Conservation (phyloP, 2,113 vertebrate species). For the Prionailurus bengalensis region DNA sequence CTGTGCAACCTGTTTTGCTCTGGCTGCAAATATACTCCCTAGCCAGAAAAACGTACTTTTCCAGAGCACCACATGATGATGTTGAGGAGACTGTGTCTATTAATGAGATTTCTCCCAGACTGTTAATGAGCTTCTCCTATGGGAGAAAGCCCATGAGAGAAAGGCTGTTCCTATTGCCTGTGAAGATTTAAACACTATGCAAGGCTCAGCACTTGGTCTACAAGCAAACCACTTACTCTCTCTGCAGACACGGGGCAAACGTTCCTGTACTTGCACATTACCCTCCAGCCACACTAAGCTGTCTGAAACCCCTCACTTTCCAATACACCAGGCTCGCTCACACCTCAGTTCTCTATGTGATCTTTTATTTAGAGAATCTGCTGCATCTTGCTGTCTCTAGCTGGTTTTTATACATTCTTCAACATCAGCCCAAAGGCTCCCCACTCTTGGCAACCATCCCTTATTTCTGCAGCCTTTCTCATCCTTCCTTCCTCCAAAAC, state of each 20-base stretch:
- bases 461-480: background rate
- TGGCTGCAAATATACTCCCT: background rate
- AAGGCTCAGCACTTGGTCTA: slow-evolving; percentile 1
- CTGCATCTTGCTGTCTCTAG: background rate
- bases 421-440: background rate
- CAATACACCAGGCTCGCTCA: background rate
- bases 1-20: background rate
- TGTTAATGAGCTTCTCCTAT: background rate
- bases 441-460: background rate
- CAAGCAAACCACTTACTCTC: background rate
- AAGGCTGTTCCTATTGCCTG: background rate
- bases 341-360: background rate
- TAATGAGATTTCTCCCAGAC: background rate
- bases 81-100: background rate
- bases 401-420: background rate
- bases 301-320: background rate
- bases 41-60: background rate
- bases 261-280: background rate
- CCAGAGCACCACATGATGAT: background rate
- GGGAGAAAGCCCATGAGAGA: background rate
- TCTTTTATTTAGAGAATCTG: background rate
- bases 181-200: background rate
- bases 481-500: background rate
- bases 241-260: background rate
- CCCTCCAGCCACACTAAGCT: background rate